Evolutionary conservation across 2,888 invertebrate species (phyloP), one percentile per base, ranked within the genome.

Genomic region (Pachliopta kotzebuea): DNA sequence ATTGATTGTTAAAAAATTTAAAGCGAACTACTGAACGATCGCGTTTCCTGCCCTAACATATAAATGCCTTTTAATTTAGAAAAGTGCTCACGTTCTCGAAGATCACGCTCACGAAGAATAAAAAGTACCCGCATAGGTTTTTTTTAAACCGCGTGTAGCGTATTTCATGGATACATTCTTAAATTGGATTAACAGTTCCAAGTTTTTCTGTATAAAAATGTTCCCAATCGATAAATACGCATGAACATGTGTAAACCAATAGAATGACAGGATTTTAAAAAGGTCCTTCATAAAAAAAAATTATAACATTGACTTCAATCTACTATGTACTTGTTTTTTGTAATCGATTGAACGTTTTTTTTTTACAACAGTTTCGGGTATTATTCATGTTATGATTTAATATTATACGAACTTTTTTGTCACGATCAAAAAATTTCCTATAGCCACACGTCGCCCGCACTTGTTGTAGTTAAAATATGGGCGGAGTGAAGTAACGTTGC

Each of bases 381-480:
- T 45, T 45, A 45, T 6, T 45, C 18, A 26, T 24, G 54, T 55
- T n/a, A n/a, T n/a, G n/a, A n/a, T n/a, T n/a, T n/a, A n/a, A n/a
- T n/a, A n/a, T n/a, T 26, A 45, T 26, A 45, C n/a, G 23, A 55
- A 49, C 26, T 26, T 49, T 61, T 63, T 54, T 54, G 53, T 45
- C n/a, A 18, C 18, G 21, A 52, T 17, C 37, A 58, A 63, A 63
- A 63, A 67, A 66, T 71, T 78, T 76, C 79, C 70, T 69, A 69
- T 59, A 53, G 62, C 58, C 60, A 21, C 64, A 56, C 49, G 52
- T 65, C 59, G 45, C 21, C 21, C 42, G 60, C 60, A 59, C 37
- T 60, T 60, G n/a, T n/a, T n/a, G 18, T 59, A 60, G 31, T 57
- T 63, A 63, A 63, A 63, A 45, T 63, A 63, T 63, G 63, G 42